Evolutionary conservation across 2,113 vertebrate species (phyloP).

Genomic region (Cyphomyrus plagiostoma): DNA sequence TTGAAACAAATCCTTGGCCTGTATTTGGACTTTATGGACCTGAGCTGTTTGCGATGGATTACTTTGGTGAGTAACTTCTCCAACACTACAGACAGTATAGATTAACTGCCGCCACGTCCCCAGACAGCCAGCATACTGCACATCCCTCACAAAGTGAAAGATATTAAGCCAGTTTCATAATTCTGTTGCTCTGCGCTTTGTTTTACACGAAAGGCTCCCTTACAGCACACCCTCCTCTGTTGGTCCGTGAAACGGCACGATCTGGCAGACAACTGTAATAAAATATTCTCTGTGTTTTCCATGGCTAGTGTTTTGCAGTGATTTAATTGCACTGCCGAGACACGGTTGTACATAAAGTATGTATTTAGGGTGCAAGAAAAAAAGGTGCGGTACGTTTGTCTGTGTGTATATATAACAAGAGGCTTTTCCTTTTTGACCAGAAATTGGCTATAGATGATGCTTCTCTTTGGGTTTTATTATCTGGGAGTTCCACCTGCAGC

Average conservation of each 20-base stretch:
- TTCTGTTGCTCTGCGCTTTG: background rate
- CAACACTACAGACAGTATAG: background rate
- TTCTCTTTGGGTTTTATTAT: background rate
- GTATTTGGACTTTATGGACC: too few species aligned
- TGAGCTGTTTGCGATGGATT: too few species aligned
- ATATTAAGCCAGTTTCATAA: background rate
- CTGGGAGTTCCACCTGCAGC: background rate
- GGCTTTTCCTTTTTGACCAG: background rate
- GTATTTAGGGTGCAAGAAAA: background rate
- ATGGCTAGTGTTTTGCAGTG: background rate
- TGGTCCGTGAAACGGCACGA: background rate
- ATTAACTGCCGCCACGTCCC: background rate
- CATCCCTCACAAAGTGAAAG: background rate
- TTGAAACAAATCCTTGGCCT: too few species aligned
- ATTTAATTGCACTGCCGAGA: background rate
- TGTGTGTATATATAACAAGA: background rate
- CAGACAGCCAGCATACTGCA: background rate
- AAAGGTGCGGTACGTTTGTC: background rate
- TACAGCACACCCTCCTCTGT: background rate
- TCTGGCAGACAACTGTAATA: background rate
- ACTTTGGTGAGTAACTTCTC: too few species aligned
- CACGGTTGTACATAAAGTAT: background rate
- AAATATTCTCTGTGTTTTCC: background rate
- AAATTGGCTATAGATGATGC: background rate
- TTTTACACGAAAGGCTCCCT: background rate